Evolutionary conservation across 1,140 invertebrate genomes (phyloP), one percentile per base, ranked within the genome.

Genomic region (Whitmania pigra): DNA sequence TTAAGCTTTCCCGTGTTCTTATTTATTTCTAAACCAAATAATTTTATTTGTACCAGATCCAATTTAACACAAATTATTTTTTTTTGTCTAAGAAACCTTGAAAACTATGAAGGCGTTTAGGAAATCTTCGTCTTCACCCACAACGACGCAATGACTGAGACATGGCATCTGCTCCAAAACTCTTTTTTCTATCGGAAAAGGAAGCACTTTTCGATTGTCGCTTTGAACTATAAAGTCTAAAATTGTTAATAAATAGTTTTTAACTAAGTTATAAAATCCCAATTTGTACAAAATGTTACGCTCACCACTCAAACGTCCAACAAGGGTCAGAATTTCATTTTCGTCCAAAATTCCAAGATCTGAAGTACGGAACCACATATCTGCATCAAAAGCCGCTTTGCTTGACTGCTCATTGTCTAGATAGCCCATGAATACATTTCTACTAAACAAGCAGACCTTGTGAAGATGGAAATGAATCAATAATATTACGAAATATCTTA

Each of bases 151-250:
- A 79, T 94, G 89, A 75, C 89, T 90, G 2, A 95, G 79, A 72
- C 73, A 73, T 18, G 89, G 87, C 63, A 94, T 81, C 79, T 90
- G 88, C 0, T 85, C 79, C 76, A 91, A 88, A 4, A 95, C 85
- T 36, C 84, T 82, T 73, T 93, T 88, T 83, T 96, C 93, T 73
- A 94, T 90, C n/a, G 88, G 86, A 31, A 92, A 87, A 6, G 93
- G 92, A 17, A 92, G 87, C 73, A 95, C 86, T 80, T 96, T 96
- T 84, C 95, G 92, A 27, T 92, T 92, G 22, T 92, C 93, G 57
- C 92, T 90, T 7, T 92, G 95, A 72, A 94, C 93, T 6, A 96
- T 85, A 3, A 95, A 76, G 79, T 94, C 91, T 86, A 49, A 49
- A 49, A 49, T 49, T 49, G 15, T 13, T 3, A 36, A 6, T 3